Evolutionary conservation across 2,888 invertebrate genomes (phyloP).

Genomic region (Tetrapedia diversipes): DNA sequence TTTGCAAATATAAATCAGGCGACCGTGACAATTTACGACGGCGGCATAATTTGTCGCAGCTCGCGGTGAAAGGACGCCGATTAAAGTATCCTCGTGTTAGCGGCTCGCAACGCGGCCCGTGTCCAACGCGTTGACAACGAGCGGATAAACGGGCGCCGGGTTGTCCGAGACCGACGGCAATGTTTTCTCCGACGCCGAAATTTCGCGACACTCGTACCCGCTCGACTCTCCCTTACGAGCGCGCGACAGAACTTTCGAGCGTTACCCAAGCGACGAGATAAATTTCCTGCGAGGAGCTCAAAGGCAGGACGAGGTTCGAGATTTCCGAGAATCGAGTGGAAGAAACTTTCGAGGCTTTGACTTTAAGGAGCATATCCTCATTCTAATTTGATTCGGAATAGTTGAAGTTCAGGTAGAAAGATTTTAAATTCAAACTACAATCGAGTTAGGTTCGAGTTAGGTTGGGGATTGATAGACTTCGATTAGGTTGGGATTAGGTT

Average conservation of each 20-base stretch:
- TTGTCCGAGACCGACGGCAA: slow-evolving; percentile 4
- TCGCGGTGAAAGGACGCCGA: slow-evolving; percentile 40
- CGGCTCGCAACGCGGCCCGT: too few species aligned
- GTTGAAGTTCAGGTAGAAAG: too few species aligned
- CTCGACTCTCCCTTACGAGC: neutral
- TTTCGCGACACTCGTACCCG: neutral
- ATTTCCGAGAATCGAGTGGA: neutral
- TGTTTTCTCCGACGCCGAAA: neutral
- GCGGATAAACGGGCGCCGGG: slow-evolving; percentile 4
- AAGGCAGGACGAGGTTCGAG: neutral
- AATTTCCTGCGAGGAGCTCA: neutral
- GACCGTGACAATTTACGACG: slow-evolving; percentile 27
- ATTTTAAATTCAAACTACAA: too few species aligned
- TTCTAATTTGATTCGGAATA: too few species aligned
- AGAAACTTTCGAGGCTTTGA: too few species aligned
- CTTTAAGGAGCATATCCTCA: too few species aligned
- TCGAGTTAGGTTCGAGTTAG: too few species aligned
- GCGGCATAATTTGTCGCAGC: slow-evolving; percentile 49
- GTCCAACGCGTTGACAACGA: neutral
- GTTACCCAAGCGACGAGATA: neutral
- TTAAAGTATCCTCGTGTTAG: slow-evolving; percentile 39
- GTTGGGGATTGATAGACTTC: too few species aligned
- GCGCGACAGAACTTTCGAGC: neutral
- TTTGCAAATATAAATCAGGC: slow-evolving; percentile 15
- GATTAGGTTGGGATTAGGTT: too few species aligned